Evolutionary conservation across 2,888 invertebrate genomes (phyloP).

Genomic region (Hymenopus coronatus): DNA sequence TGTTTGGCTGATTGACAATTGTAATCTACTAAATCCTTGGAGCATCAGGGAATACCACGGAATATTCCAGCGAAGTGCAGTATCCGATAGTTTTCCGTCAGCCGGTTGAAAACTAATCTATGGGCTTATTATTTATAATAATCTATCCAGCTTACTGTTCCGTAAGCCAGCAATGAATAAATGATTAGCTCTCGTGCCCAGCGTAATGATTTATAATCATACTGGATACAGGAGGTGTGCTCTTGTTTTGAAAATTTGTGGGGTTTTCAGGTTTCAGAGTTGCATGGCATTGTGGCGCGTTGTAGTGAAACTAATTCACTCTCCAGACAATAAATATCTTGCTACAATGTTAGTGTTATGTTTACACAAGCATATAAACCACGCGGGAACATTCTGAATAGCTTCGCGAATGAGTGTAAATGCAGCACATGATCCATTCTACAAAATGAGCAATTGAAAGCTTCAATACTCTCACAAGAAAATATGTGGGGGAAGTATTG

Average conservation of each 20-base stretch:
- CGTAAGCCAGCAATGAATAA: not conserved
- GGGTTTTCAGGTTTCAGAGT: not conserved
- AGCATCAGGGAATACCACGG: not conserved
- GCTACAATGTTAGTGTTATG: not conserved
- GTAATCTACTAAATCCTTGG: not conserved
- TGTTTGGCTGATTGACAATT: not conserved
- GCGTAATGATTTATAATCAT: not conserved
- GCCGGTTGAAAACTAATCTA: not conserved
- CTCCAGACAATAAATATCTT: not conserved
- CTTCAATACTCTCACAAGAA: no score
- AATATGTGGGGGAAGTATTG: no score
- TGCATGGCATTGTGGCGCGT: not conserved
- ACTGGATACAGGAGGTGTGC: not conserved
- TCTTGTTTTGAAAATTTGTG: not conserved
- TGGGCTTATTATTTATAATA: not conserved
- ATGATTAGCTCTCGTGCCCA: not conserved
- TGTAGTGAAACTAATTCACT: not conserved
- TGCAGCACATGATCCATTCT: no score
- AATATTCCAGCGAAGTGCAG: not conserved
- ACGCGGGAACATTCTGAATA: no score
- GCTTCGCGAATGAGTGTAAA: no score
- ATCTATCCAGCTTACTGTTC: not conserved
- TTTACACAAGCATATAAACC: not conserved
- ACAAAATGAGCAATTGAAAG: no score
- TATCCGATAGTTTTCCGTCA: not conserved